Percentiles rank a stretch among this genome's conserved stretches.
Conservation (phyloP, 2,888 invertebrate species). For the Sphinx pinastri region DNA sequence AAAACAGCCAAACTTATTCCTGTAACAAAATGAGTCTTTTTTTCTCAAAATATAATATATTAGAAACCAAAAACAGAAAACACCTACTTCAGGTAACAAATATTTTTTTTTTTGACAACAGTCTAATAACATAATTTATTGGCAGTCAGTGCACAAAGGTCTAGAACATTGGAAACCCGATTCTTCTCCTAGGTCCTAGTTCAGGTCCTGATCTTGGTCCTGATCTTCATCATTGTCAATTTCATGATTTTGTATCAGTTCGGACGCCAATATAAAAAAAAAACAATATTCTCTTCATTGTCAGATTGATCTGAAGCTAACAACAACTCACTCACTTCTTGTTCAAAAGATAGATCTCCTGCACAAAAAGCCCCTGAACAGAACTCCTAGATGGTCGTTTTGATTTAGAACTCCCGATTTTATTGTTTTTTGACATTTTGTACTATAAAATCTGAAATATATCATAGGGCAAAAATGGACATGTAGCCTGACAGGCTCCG, state of each 20-base stretch:
- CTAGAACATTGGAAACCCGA: too few relatives aligned
- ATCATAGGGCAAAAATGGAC: background rate
- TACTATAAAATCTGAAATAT: background rate
- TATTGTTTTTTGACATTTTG: background rate
- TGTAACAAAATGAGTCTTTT: too few relatives aligned
- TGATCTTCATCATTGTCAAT: too few relatives aligned
- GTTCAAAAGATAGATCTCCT: background rate
- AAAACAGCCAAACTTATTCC: too few relatives aligned
- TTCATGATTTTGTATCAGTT: too few relatives aligned
- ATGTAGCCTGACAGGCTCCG: conserved; percentile 28
- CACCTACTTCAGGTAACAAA: conserved; percentile 18
- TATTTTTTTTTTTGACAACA: conserved; percentile 23
- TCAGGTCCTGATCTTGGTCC: too few relatives aligned
- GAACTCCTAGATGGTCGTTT: background rate
- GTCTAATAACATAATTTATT: conserved; percentile 28
- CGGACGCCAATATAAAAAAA: too few relatives aligned
- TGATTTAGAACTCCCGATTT: background rate
- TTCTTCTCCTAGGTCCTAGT: too few relatives aligned
- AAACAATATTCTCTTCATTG: too few relatives aligned
- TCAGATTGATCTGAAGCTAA: too few relatives aligned
- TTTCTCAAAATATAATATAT: conserved; percentile 12
- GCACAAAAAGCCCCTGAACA: too few relatives aligned
- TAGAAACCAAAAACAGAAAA: conserved; percentile 13
- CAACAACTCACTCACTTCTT: too few relatives aligned
- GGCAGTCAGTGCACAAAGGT: conserved; percentile 27